Evolutionary conservation across 2,113 vertebrate species (phyloP).

Genomic region (Phylloscopus whistleri): DNA sequence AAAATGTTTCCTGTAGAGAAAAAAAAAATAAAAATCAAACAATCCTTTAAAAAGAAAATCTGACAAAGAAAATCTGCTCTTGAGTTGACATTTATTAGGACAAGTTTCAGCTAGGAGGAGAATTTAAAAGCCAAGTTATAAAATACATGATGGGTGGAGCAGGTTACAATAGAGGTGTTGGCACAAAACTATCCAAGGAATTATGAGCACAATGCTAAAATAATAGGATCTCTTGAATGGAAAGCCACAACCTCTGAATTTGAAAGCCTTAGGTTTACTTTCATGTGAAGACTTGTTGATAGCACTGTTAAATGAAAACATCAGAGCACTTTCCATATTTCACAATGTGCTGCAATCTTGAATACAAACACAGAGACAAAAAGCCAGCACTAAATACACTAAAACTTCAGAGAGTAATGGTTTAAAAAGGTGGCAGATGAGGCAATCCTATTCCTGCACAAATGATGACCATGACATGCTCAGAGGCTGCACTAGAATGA

Average conservation of each 20-base stretch:
- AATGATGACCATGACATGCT: background rate
- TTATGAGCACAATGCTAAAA: slow-evolving; percentile 4
- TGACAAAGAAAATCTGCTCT: background rate
- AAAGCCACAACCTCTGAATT: background rate
- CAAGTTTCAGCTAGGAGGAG: slow-evolving; percentile 30
- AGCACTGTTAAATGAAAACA: background rate
- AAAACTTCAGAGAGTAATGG: background rate
- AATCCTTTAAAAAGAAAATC: background rate
- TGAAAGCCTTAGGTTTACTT: background rate
- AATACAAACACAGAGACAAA: background rate
- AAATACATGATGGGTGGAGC: background rate
- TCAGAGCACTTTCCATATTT: background rate
- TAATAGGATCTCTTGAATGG: background rate
- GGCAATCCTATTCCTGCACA: background rate
- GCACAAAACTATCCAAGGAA: background rate
- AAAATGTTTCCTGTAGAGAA: background rate
- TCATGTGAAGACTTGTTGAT: slow-evolving; percentile 2
- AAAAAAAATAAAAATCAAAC: background rate
- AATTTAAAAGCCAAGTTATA: background rate
- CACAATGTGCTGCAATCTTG: background rate
- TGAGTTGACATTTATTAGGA: background rate
- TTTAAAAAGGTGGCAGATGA: background rate
- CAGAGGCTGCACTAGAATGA: background rate
- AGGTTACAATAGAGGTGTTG: background rate
- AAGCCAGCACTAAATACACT: background rate